A percentile compares a stretch with the other conserved stretches of the same genome.
Evolutionary conservation across 2,797 vertebrate species (phyloP).

Genomic region (Galaxias olidus): DNA sequence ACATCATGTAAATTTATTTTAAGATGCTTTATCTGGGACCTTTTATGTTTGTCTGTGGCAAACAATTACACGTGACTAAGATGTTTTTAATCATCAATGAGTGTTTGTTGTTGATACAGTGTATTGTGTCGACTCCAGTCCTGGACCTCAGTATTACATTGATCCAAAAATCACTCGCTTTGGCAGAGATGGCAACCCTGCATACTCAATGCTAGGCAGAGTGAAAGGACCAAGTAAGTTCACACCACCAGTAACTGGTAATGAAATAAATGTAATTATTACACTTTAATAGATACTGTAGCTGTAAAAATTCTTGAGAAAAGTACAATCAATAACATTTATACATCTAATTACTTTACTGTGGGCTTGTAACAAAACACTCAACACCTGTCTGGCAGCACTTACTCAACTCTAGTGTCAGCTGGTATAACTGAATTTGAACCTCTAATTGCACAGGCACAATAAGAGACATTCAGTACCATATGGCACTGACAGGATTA

Average conservation of each 20-base stretch:
- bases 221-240: slow-evolving; percentile 66
- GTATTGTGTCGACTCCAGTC: slow-evolving; percentile 75
- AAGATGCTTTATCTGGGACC: no score
- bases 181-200: slow-evolving; percentile 78
- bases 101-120: slow-evolving; percentile 59
- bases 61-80: not conserved
- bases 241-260: not conserved
- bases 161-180: slow-evolving; percentile 83
- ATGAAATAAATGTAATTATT: no score
- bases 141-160: slow-evolving; percentile 82
- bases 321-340: not conserved
- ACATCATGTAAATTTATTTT: no score
- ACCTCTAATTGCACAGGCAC: not conserved
- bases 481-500: not conserved
- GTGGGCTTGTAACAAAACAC: not conserved
- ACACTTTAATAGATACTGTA: not conserved
- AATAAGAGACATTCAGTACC: slow-evolving; percentile 23
- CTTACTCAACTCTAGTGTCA: slow-evolving; percentile 23
- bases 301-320: not conserved
- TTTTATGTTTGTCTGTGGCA: not conserved
- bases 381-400: slow-evolving; percentile 18
- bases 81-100: not conserved
- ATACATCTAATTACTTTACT: not conserved
- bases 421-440: slow-evolving; percentile 39
- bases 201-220: slow-evolving; percentile 82